Base-by-base conservation (phyloP, 1,140 invertebrate genomes). In the Trachelipus rathkii region DNA sequence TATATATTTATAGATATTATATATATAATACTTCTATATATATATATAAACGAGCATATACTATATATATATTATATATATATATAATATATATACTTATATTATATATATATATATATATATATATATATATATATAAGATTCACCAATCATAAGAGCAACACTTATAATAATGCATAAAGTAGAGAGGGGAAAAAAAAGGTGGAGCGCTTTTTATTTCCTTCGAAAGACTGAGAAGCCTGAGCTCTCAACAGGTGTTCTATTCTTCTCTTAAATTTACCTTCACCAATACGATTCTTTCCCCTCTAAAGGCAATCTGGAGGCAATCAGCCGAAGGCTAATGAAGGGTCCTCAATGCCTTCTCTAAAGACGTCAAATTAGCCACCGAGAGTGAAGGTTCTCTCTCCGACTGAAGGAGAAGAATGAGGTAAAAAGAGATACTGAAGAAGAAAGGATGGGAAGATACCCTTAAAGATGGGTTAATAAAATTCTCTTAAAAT, bases 221-320 rank as follows among this genome's bases (percentile, higher is more conserved):
- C 1, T 33, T 33, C 2, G 33, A 33, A 6, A 33, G 33, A 1
- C 33, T 33, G 6, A 33, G 6, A 60, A 8, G 11, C 50, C 8
- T 8, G 8, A 13, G 8, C 50, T 60, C 8, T 60, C 50, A 60
- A 60, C 50, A 60, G 50, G 50, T 60, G 50, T 60, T 8, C 50
- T 60, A 60, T 60, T 60, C 50, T 60, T 60, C 50, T 60, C 50
- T 8, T 60, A 60, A 60, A 60, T 60, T 60, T 60, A 60, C 50
- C 50, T 60, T 60, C 50, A 13, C 19, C 19, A 8, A 60, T 60
- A 60, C 19, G 50, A 19, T 13, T 60, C 19, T 19, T 60, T 60
- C 50, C 50, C 50, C 50, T 60, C 50, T 15, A 19, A 60, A 33
- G 19, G 19, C 50, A 60, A 60, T 60, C 50, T 60, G 50, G 50